phyloP scores from a whole-genome alignment of 2,113 vertebrate species.

The Tetraodon nigroviridis region DNA sequence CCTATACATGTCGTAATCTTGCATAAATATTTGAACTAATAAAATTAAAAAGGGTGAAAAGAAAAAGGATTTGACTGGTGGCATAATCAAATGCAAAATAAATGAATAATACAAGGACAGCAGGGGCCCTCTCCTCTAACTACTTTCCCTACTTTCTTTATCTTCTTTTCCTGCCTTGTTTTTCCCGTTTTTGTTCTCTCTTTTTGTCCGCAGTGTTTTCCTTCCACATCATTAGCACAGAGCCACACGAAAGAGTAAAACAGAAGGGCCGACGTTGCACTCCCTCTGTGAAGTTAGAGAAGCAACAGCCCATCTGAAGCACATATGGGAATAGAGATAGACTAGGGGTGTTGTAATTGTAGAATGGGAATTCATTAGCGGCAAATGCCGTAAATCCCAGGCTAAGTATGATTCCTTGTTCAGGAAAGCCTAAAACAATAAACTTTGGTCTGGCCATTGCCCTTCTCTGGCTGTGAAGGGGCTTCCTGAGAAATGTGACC shows the following conservation, averaged over 20 bases:
- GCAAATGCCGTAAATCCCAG: constrained; percentile 97
- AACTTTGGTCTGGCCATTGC: constrained; percentile 80
- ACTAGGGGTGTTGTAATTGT: constrained; percentile 87
- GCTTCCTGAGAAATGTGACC: constrained; percentile 84
- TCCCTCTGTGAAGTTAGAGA: constrained; percentile 88
- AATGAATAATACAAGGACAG: constrained; percentile 97
- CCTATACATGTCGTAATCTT: constrained; percentile 94
- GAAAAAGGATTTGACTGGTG: constrained; percentile 92
- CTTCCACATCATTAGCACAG: constrained; percentile 94
- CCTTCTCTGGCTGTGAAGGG: constrained; percentile 77
- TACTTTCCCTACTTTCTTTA: constrained; percentile 48
- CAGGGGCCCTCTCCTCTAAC: constrained; percentile 70
- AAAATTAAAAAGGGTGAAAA: constrained; percentile 92
- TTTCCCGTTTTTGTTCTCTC: constrained; percentile 41
- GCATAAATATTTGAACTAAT: constrained; percentile 99
- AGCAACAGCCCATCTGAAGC: constrained; percentile 82
- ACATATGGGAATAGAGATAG: constrained; percentile 87
- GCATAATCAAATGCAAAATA: constrained; percentile 99
- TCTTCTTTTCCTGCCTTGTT: constrained; percentile 35
- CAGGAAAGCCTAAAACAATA: constrained; percentile 98
- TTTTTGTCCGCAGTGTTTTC: constrained; percentile 77
- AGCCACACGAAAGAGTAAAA: constrained; percentile 92
- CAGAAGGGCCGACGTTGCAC: constrained; percentile 88
- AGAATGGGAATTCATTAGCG: constrained; percentile 95
- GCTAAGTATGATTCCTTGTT: constrained; percentile 97